These are phyloP conservation scores for Xerus rutilus DNA, from an alignment of 2,797 vertebrate species.

Conservation along the genomic window DNA sequence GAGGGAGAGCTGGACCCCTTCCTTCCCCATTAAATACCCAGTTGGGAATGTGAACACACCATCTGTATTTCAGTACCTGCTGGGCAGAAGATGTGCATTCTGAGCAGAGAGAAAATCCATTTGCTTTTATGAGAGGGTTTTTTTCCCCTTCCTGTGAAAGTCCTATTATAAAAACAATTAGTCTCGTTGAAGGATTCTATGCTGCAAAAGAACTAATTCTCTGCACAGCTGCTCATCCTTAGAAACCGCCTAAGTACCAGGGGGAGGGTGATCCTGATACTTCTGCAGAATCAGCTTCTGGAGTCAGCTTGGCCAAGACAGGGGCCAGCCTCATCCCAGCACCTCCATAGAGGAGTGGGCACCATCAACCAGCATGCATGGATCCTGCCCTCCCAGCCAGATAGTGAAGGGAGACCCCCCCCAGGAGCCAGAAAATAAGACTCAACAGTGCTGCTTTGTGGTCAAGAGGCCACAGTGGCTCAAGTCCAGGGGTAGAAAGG, in stretches of 20 bases:
- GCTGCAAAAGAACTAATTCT: conserved; percentile 74
- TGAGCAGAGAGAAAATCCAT: conserved; percentile 73
- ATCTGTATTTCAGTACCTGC: conserved; percentile 73
- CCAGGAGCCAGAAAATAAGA: background rate
- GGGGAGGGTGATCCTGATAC: background rate
- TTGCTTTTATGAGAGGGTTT: conserved; percentile 73
- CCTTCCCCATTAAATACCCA: conserved; percentile 39
- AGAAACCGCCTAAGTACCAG: background rate
- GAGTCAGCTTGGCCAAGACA: background rate
- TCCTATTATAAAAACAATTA: conserved; percentile 81
- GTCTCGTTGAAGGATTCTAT: conserved; percentile 74
- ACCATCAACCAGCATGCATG: background rate
- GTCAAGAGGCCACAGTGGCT: background rate
- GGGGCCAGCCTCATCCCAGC: no score
- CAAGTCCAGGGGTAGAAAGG: background rate
- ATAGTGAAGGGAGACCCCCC: no score
- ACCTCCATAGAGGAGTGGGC: background rate
- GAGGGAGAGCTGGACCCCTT: background rate
- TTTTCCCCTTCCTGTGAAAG: conserved; percentile 66
- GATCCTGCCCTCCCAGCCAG: background rate
- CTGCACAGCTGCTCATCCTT: conserved; percentile 78
- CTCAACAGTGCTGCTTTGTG: background rate
- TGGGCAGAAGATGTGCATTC: conserved; percentile 65
- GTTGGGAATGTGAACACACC: conserved; percentile 55
- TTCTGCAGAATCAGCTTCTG: background rate